Base-by-base conservation (phyloP, 2,888 invertebrate species). In the Philaethria dido region DNA sequence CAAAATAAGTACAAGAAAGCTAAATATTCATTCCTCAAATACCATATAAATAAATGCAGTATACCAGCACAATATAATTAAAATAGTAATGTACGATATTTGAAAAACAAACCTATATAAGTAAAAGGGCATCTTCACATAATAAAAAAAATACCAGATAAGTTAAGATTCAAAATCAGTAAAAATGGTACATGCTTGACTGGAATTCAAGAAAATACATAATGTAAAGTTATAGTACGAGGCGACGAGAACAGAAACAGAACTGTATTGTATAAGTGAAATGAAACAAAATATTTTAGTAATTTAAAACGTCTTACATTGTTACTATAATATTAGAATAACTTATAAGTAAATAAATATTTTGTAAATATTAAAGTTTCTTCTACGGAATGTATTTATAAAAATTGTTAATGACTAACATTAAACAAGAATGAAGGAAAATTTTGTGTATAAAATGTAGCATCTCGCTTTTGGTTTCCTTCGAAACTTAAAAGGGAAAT, bases 401-500 rank as follows among this genome's bases (percentile, higher is more conserved):
- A 52, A 52, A 11, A 52, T 16, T 33, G 25, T 52, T 52, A 33
- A 29, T 29, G 16, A 44, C 5, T 16, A 44, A 44, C 44, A 33
- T 11, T 29, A 33, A 52, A 52, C 16, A 29, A 52, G 16, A 29
- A 16, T 29, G 9, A 16, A 44, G 14, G n/a, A n/a, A 25, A 25
- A n/a, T 48, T 45, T 48, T 11, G n/a, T 52, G 33, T 50, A n/a
- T n/a, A 44, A 70, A 69, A 64, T 69, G 59, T 54, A 75, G 76
- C 77, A 81, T 84, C 87, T 88, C 89, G 75, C 83, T 85, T 83
- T 84, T 78, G 81, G 85, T 89, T 89, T 89, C 85, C 62, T 70
- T 70, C 79, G 83, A 89, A 89, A 89, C 88, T 81, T 80, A 75
- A 86, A 87, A 87, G 84, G 78, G 88, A 88, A 84, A 83, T 78